These are phyloP conservation scores for Stratiomys singularior DNA, from an alignment of 2,888 invertebrate species.

Conservation along the genomic window DNA sequence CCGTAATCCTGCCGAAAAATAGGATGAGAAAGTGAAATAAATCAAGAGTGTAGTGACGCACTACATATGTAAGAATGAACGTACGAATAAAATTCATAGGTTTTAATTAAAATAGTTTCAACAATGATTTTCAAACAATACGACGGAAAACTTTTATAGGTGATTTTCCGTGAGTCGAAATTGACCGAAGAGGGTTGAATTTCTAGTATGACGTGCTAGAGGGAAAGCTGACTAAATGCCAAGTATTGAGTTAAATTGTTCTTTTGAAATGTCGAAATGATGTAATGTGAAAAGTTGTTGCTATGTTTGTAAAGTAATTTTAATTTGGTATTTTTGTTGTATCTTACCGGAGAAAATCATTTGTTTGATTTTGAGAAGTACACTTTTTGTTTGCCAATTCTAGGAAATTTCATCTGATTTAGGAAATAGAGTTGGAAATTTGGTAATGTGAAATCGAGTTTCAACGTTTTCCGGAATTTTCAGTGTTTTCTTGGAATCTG, in stretches of 20 bases:
- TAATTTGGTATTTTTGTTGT: no score
- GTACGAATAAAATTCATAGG: constrained; percentile 12
- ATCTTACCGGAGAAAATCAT: no score
- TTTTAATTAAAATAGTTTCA: constrained; percentile 40
- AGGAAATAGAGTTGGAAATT: no score
- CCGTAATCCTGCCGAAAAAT: constrained; percentile 76
- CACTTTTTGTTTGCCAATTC: no score
- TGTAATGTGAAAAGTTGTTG: background rate
- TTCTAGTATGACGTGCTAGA: background rate
- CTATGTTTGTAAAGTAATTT: background rate
- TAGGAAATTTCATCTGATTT: no score
- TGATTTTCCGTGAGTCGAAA: background rate
- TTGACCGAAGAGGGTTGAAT: background rate
- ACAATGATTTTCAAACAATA: constrained; percentile 7
- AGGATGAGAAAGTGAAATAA: background rate
- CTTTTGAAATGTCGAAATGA: background rate
- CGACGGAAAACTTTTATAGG: background rate
- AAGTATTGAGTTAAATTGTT: background rate
- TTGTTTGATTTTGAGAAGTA: no score
- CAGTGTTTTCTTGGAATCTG: no score
- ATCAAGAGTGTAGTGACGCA: no score
- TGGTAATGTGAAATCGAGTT: no score
- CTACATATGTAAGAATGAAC: no score
- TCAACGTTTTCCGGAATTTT: no score
- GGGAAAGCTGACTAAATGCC: background rate